A percentile compares a stretch with the other conserved stretches of the same genome.
Evolutionary conservation across 2,888 invertebrate genomes (phyloP).

Genomic region (Stenotaenia linearis): DNA sequence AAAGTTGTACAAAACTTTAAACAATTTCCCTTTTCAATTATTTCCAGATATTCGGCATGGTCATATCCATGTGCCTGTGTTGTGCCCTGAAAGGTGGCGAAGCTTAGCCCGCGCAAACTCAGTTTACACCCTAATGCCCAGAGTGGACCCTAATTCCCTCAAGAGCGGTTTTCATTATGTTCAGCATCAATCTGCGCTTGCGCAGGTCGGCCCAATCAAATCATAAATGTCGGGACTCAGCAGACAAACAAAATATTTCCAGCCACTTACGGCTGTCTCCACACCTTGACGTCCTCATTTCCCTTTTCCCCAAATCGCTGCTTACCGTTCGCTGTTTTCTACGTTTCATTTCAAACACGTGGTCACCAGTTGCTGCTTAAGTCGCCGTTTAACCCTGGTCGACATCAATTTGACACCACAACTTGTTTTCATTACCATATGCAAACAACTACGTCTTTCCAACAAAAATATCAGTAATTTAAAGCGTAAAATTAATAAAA

Average conservation of each 20-base stretch:
- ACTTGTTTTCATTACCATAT: not conserved
- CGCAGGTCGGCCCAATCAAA: not conserved
- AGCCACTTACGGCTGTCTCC: not conserved
- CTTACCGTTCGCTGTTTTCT: not conserved
- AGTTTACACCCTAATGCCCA: not conserved
- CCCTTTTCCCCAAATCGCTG: not conserved
- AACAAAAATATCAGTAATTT: not conserved
- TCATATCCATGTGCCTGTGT: constrained; percentile 45
- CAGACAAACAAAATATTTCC: not conserved
- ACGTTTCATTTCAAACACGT: not conserved
- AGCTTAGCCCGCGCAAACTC: constrained; percentile 32
- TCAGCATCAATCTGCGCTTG: not conserved
- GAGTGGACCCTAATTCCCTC: not conserved
- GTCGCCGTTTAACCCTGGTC: not conserved
- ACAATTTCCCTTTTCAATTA: constrained; percentile 36
- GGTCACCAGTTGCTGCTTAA: not conserved
- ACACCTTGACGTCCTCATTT: not conserved
- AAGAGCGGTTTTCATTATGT: not conserved
- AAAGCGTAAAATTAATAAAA: not conserved
- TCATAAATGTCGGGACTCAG: not conserved
- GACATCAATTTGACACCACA: not conserved
- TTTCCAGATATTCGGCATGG: constrained; percentile 45
- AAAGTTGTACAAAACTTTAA: too few relatives aligned
- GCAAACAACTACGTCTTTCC: not conserved
- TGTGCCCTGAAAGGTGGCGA: constrained; percentile 48